Percentiles rank a stretch among this genome's conserved stretches.
phyloP scores from a whole-genome alignment of 2,113 vertebrate species.

The Coryphaenoides rupestris region DNA sequence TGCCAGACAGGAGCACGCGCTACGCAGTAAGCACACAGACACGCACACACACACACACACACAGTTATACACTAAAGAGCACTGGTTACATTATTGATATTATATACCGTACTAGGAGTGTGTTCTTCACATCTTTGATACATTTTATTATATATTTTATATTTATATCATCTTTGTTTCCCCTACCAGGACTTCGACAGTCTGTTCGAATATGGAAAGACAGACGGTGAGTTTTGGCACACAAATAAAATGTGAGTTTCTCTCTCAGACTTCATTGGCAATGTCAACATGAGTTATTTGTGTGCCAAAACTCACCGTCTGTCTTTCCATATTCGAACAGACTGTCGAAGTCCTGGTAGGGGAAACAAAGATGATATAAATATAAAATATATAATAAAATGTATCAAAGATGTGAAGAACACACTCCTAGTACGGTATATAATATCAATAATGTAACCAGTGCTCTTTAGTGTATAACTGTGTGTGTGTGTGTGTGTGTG shows the following conservation, averaged over 20 bases:
- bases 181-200: not conserved
- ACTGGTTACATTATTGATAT: not conserved
- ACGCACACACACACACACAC: too few relatives aligned
- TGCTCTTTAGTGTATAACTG: not conserved
- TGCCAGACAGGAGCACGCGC: conserved; percentile 30
- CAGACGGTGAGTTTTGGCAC: not conserved
- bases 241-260: not conserved
- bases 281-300: not conserved
- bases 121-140: not conserved
- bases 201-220: not conserved
- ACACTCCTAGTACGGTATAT: not conserved
- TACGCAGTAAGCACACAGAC: not conserved
- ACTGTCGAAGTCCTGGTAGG: not conserved
- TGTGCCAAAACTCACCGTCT: not conserved
- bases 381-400: not conserved
- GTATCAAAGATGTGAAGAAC: not conserved
- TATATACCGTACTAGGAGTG: not conserved
- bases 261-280: too few relatives aligned
- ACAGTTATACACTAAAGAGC: not conserved
- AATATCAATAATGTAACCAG: not conserved
- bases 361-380: not conserved
- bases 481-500: not conserved
- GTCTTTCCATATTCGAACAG: not conserved
- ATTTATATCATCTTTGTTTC: too few relatives aligned
- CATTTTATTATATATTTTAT: not conserved